Conservation (phyloP, 2,888 invertebrate species). For the Andricus quercusramuli region DNA sequence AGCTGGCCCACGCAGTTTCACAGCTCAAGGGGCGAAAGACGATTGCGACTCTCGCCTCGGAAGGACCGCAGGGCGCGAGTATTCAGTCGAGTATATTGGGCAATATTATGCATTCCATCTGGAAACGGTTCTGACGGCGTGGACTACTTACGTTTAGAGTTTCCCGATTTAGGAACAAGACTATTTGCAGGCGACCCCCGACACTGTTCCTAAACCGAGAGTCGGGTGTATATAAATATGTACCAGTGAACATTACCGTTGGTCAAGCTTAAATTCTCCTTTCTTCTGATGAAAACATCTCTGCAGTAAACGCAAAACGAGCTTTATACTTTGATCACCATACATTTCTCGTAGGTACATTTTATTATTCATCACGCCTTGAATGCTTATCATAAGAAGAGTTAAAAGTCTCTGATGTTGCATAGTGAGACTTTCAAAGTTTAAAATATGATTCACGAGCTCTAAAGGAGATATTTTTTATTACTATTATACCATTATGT, state of each 20-base stretch:
- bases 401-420: constrained; percentile 66
- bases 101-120: too few relatives aligned
- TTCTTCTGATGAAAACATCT: constrained; percentile 59
- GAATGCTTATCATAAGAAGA: constrained; percentile 61
- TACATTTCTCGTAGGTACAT: constrained; percentile 49
- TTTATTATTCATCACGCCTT: constrained; percentile 59
- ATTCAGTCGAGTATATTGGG: too few relatives aligned
- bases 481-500: too few relatives aligned
- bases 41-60: too few relatives aligned
- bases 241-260: constrained; percentile 58
- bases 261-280: constrained; percentile 71
- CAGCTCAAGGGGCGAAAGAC: too few relatives aligned
- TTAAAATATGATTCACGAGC: constrained; percentile 57
- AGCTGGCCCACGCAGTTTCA: too few relatives aligned
- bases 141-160: too few relatives aligned
- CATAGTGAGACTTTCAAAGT: constrained; percentile 58
- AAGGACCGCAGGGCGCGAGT: too few relatives aligned
- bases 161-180: too few relatives aligned
- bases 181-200: too few relatives aligned
- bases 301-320: constrained; percentile 59
- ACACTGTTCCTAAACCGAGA: too few relatives aligned
- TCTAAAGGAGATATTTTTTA: constrained; percentile 51
- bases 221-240: background rate
- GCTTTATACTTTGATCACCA: constrained; percentile 55
- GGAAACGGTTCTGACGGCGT: too few relatives aligned